Base-by-base conservation (phyloP, 1,140 invertebrate genomes). In the Drosophila sp. region DNA sequence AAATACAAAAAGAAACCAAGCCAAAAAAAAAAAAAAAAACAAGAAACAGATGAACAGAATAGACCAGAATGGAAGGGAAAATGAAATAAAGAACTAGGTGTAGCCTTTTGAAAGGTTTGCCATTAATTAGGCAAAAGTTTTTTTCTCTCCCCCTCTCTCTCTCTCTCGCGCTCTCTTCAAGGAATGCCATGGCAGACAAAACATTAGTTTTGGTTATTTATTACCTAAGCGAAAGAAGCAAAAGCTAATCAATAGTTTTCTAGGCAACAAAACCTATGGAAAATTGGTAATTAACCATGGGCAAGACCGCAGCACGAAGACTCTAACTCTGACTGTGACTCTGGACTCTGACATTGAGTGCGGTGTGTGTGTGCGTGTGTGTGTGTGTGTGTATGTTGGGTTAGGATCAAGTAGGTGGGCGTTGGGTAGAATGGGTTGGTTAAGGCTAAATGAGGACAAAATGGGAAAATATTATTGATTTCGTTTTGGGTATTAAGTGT, bases 61-160 rank as follows among this genome's bases (percentile, higher is more conserved):
- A 73, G 74, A 79, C 30, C 50, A 62, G 47, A 60, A n/a, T 30
- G 2, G 41, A 60, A 11, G 50, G 68, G 73, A 63, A 60, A 41
- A 17, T 4, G 23, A 41, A 76, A 76, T 76, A 65, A 76, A 73
- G 60, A 76, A 76, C 79, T 83, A 86, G 82, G 82, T 86, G 82
- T 87, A 86, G 82, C 83, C 83, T 57, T 79, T 79, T 86, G 80
- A 87, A 87, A 87, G 84, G 84, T 90, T 87, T 80, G 76, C 84
- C 84, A 87, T 87, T 87, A 87, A 87, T 87, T 89, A 89, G 84
- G 41, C 73, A 72, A 72, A 62, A 35, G 56, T 50, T 50, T 50
- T 41, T 23, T 23, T 8, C 3, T 17, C 17, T 6, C n/a, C 10
- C 6, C 10, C 27, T 10, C 10, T 38, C 32, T 4, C 35, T 38